Conservation (phyloP, 2,113 vertebrate genomes). For the Urocynchramus pylzowi region DNA sequence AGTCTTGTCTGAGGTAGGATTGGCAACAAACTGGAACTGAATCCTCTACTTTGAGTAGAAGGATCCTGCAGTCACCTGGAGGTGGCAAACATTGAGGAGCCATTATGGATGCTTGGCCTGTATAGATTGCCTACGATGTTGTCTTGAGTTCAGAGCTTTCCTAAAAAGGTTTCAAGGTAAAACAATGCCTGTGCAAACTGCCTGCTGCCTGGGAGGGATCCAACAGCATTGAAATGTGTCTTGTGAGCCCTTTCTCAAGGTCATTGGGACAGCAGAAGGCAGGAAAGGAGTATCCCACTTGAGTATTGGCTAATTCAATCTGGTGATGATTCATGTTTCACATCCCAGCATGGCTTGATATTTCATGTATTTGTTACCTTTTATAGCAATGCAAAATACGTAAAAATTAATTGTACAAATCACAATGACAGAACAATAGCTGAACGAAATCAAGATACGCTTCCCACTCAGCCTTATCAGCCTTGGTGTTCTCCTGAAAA, state of each 20-base stretch:
- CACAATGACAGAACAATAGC: neutral
- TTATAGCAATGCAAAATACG: neutral
- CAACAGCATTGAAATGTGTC: neutral
- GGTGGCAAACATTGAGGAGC: neutral
- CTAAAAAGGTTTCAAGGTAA: slow-evolving; percentile 26
- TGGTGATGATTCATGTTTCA: slow-evolving; percentile 20
- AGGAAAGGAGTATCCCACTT: slow-evolving; percentile 45
- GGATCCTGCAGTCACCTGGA: neutral
- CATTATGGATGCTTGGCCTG: neutral
- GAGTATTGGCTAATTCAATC: neutral
- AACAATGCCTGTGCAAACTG: neutral
- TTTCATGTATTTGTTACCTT: slow-evolving; percentile 18
- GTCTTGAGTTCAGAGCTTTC: neutral
- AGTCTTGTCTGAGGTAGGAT: neutral
- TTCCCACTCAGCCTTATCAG: neutral
- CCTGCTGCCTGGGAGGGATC: slow-evolving; percentile 1
- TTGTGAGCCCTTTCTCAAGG: neutral
- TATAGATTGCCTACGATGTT: neutral
- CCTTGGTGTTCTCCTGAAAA: neutral
- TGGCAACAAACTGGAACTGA: neutral
- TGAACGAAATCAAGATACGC: neutral
- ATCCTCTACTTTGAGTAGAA: neutral
- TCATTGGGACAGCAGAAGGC: neutral
- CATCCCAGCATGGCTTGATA: neutral
- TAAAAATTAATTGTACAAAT: neutral